Evolutionary conservation across 2,888 invertebrate genomes (phyloP).

Genomic region (Cantharis nigra): DNA sequence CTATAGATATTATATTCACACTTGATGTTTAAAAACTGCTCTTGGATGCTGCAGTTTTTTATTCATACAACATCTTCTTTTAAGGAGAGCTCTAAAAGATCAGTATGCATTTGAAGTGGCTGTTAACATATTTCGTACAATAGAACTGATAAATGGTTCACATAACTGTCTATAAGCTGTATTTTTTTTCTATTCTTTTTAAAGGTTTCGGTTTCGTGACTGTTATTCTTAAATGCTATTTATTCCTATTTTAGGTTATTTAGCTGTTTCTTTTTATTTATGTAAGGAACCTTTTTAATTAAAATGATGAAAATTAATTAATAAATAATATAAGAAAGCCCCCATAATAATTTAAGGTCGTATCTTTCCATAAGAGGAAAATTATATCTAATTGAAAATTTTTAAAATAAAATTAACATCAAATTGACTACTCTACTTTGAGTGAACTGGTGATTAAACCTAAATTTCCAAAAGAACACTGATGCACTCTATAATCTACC

Average conservation of each 20-base stretch:
- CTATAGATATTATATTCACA: background rate
- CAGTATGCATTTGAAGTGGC: constrained; percentile 28
- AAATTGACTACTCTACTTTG: too few species aligned
- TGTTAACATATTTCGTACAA: constrained; percentile 31
- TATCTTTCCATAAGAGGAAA: too few species aligned
- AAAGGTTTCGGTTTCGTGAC: constrained; percentile 29
- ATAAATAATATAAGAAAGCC: too few species aligned
- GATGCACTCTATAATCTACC: too few species aligned
- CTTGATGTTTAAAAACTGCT: background rate
- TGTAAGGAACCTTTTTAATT: too few species aligned
- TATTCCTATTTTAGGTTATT: constrained; percentile 4
- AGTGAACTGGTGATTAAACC: too few species aligned
- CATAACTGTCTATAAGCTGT: constrained; percentile 31
- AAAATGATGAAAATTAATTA: too few species aligned
- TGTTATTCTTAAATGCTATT: constrained; percentile 27
- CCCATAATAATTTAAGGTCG: too few species aligned
- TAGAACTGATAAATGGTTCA: constrained; percentile 29
- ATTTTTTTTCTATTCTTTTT: constrained; percentile 23
- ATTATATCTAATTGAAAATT: too few species aligned
- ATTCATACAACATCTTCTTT: background rate
- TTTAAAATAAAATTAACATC: too few species aligned
- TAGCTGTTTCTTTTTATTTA: background rate
- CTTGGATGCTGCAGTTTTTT: background rate
- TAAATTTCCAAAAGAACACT: too few species aligned
- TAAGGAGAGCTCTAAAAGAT: constrained; percentile 16